These are phyloP conservation scores for Sorex fumeus DNA, from an alignment of 2,113 vertebrate genomes.

Conservation along the genomic window DNA sequence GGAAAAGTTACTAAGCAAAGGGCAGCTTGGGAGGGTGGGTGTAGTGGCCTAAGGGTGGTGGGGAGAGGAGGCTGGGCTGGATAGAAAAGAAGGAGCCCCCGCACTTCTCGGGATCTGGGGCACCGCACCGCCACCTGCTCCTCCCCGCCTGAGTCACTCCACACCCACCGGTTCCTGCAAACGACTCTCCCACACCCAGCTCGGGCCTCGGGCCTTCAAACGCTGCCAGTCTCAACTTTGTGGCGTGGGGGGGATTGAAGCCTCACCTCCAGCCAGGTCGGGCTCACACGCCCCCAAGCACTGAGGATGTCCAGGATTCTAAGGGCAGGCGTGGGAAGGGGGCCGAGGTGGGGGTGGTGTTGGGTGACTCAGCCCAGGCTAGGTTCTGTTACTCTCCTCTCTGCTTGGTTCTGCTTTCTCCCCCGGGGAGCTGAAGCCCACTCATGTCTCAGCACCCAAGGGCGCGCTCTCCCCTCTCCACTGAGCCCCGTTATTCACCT, in stretches of 20 bases:
- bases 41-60: background rate
- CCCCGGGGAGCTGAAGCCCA: background rate
- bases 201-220: background rate
- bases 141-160: constrained; percentile 55
- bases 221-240: background rate
- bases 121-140: background rate
- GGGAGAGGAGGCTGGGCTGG: background rate
- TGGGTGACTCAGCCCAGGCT: background rate
- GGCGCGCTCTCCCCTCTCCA: too few relatives aligned
- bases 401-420: background rate
- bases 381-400: background rate
- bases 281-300: too few relatives aligned
- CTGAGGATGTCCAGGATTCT: background rate
- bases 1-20: background rate
- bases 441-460: too few relatives aligned
- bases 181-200: constrained; percentile 16
- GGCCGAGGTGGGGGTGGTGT: background rate
- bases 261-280: background rate
- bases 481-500: too few relatives aligned
- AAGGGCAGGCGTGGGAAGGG: background rate
- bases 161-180: constrained; percentile 58
- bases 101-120: background rate
- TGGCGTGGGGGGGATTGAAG: background rate
- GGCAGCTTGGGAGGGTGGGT: background rate
- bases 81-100: background rate